Evolutionary conservation across 2,888 invertebrate species (phyloP).

Genomic region (Andrena fulva): DNA sequence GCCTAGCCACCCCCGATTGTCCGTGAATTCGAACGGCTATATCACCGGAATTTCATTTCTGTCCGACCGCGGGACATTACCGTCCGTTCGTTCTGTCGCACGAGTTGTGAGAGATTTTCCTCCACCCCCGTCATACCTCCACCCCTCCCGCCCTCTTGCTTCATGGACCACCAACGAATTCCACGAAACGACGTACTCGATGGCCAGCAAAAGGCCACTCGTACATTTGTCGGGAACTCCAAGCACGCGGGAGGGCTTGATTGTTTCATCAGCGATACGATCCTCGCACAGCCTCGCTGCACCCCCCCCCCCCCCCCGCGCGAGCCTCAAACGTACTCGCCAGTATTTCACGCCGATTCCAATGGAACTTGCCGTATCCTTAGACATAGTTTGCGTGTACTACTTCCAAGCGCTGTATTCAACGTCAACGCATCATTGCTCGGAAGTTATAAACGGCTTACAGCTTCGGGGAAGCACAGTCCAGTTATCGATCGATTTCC

Average conservation of each 20-base stretch:
- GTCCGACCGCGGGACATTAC: conserved; percentile 77
- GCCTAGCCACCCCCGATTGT: conserved; percentile 43
- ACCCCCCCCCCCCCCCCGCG: no score
- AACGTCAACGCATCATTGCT: not conserved
- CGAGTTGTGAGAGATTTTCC: conserved; percentile 66
- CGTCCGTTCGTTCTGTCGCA: conserved; percentile 76
- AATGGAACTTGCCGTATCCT: no score
- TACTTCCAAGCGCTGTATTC: no score
- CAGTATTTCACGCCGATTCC: no score
- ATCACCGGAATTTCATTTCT: conserved; percentile 82
- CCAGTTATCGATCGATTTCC: not conserved
- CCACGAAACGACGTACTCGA: conserved; percentile 61
- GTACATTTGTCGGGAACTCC: conserved; percentile 41
- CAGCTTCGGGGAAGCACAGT: not conserved
- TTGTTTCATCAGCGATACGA: conserved; percentile 6
- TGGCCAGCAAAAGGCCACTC: conserved; percentile 46
- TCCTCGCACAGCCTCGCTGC: not conserved
- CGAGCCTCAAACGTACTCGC: no score
- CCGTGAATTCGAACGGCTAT: conserved; percentile 78
- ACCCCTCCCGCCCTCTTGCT: not conserved
- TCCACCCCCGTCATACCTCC: conserved; percentile 39
- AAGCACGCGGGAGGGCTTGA: conserved; percentile 1
- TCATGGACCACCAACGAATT: conserved; percentile 50
- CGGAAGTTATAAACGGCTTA: not conserved
- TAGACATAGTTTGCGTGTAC: no score